A percentile compares a stretch with the other conserved stretches of the same genome.
Conservation (phyloP, 2,888 invertebrate genomes). For the Xestobium rufovillosum region DNA sequence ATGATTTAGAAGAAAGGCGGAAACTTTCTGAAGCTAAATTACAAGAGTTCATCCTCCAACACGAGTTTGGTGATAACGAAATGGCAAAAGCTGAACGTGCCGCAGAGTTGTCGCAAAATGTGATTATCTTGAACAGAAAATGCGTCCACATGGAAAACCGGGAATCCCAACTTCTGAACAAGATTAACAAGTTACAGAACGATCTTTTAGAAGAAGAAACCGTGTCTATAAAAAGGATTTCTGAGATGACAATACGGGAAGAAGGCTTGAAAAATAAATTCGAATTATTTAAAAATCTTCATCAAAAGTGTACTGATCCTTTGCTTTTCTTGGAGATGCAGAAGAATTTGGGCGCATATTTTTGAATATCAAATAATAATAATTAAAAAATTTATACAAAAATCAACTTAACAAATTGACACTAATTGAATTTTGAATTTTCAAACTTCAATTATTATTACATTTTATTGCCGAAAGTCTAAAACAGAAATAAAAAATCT, state of each 20-base stretch:
- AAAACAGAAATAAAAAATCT: too few species aligned
- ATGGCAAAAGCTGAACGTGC: conserved; percentile 21
- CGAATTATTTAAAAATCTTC: conserved; percentile 42
- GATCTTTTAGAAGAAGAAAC: conserved; percentile 36
- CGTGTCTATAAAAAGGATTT: conserved; percentile 37
- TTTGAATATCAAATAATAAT: too few species aligned
- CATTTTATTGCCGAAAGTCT: too few species aligned
- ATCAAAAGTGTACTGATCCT: conserved; percentile 45
- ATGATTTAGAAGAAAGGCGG: conserved; percentile 21
- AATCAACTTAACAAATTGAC: too few species aligned
- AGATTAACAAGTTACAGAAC: conserved; percentile 37
- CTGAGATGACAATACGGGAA: conserved; percentile 48
- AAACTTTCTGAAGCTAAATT: conserved; percentile 19
- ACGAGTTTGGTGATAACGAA: conserved; percentile 22
- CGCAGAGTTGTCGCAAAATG: conserved; percentile 29
- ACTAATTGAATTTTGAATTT: too few species aligned
- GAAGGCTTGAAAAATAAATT: conserved; percentile 41
- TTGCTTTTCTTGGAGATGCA: conserved; percentile 49
- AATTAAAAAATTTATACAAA: too few species aligned
- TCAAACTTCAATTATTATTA: too few species aligned
- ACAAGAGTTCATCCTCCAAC: conserved; percentile 11
- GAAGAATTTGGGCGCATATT: conserved; percentile 47
- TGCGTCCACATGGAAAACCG: conserved; percentile 33
- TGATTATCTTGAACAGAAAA: conserved; percentile 35
- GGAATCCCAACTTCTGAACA: conserved; percentile 25